Evolutionary conservation across 2,113 vertebrate genomes (phyloP).

Genomic region (Campylorhamphus procurvoides): DNA sequence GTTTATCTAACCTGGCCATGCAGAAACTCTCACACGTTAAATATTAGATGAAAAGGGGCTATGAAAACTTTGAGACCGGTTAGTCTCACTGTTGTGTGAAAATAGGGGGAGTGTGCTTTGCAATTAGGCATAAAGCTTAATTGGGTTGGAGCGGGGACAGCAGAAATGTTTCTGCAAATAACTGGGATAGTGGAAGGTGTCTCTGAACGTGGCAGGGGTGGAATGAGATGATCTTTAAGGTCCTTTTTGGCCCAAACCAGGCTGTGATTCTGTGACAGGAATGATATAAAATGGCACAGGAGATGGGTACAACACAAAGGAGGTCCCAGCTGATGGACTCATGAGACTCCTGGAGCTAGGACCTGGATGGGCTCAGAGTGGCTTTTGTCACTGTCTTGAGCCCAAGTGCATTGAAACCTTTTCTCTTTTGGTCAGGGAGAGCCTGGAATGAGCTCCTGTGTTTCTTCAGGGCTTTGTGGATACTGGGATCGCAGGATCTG

Average conservation of each 20-base stretch:
- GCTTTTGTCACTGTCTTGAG: not conserved
- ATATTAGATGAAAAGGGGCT: conserved; percentile 41
- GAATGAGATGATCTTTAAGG: not conserved
- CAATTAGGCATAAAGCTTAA: not conserved
- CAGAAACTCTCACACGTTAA: conserved; percentile 39
- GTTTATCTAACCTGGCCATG: conserved; percentile 57
- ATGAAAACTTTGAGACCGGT: not conserved
- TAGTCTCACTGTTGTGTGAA: not conserved
- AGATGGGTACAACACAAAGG: rapidly evolving
- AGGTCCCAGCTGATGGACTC: not conserved
- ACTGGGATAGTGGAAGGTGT: not conserved
- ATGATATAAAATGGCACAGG: not conserved
- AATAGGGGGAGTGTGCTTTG: not conserved
- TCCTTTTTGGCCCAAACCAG: not conserved
- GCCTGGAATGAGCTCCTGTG: not conserved
- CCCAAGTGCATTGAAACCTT: not conserved
- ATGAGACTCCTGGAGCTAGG: not conserved
- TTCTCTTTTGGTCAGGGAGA: not conserved
- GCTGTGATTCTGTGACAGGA: not conserved
- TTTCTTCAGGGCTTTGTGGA: not conserved
- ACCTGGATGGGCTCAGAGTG: not conserved
- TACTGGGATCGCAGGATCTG: not conserved
- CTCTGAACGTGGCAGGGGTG: not conserved
- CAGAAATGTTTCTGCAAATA: not conserved
- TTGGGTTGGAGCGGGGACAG: not conserved